phyloP scores from a whole-genome alignment of 2,888 invertebrate genomes.

The Thyatira batis region DNA sequence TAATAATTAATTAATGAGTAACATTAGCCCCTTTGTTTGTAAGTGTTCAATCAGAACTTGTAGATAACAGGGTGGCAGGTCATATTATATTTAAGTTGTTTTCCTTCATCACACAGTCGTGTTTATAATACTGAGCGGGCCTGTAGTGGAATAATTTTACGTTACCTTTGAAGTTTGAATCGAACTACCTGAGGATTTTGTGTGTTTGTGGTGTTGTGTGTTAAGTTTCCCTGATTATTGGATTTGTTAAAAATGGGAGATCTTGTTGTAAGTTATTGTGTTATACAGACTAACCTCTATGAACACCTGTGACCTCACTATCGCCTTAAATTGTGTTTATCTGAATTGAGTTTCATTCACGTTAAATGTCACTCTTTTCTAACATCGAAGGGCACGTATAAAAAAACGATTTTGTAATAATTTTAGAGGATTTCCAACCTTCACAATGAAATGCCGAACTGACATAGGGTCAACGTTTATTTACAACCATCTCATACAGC shows the following conservation, averaged over 20 bases:
- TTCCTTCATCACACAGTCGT: background rate
- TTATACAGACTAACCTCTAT: no score
- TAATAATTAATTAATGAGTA: background rate
- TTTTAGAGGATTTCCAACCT: no score
- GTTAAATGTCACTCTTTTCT: no score
- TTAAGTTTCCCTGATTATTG: background rate
- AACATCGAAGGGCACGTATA: no score
- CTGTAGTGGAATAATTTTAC: conserved; percentile 8
- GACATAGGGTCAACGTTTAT: no score
- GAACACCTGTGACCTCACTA: no score
- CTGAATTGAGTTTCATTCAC: no score
- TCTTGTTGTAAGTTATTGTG: conserved; percentile 45
- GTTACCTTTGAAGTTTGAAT: conserved; percentile 9
- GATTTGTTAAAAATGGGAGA: conserved; percentile 41
- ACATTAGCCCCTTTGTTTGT: background rate
- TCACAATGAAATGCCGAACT: no score
- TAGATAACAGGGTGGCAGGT: conserved; percentile 27
- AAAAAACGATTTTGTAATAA: no score
- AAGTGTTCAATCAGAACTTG: conserved; percentile 6
- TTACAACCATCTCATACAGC: no score
- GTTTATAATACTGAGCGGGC: conserved; percentile 10
- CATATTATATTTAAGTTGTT: conserved; percentile 6
- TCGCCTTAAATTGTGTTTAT: no score
- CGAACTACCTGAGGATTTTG: conserved; percentile 3
- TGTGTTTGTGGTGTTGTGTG: conserved; percentile 6